Base-by-base conservation (phyloP, 2,888 invertebrate species). In the Frankliniella fusca region DNA sequence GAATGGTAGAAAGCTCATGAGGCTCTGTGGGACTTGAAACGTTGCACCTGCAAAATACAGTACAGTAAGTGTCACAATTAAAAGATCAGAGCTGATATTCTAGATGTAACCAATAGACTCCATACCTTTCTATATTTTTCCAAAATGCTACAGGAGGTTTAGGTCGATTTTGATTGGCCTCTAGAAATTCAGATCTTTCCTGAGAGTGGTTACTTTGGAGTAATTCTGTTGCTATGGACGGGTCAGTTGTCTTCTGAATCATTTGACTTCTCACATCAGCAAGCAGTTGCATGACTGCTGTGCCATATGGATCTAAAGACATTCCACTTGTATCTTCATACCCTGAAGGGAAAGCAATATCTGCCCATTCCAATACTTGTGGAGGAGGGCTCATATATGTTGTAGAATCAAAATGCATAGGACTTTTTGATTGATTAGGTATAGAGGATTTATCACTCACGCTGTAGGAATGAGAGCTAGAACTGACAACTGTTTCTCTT, bases 1-100 rank as follows among this genome's bases (percentile, higher is more conserved):
- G 70, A 76, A 76, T 76, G 27, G 70, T 76, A 23, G 70, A 76
- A n/a, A 76, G 27, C 70, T 76, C 70, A 76, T 76, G 70, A 76
- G 70, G 70, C 27, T 76, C 70, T 27, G 70, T 76, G 1, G 70
- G 70, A 23, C 70, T 76, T 10, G 27, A 27, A 23, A 27, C 70
- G 12, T 76, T 76, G 27, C 70, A 76, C 27, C 70, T 76, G 38
- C 38, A 38, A 38, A 38, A 38, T 38, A 38, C 38, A 23, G 27
- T 38, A 38, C 38, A 23, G 27, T 27, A 10, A 27, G 27, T 9
- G 54, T 54, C 5, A 38, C 2, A 38, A 15, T 54, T 7, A 12
- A 76, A 27, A 76, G 27, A 76, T 23, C 18, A 70, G 61, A 38
- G 38, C 38, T 38, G 38, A 38, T 38, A 38, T 38, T 38, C 38